Conservation (phyloP, 2,797 vertebrate species). For the Diplodus puntazzo region DNA sequence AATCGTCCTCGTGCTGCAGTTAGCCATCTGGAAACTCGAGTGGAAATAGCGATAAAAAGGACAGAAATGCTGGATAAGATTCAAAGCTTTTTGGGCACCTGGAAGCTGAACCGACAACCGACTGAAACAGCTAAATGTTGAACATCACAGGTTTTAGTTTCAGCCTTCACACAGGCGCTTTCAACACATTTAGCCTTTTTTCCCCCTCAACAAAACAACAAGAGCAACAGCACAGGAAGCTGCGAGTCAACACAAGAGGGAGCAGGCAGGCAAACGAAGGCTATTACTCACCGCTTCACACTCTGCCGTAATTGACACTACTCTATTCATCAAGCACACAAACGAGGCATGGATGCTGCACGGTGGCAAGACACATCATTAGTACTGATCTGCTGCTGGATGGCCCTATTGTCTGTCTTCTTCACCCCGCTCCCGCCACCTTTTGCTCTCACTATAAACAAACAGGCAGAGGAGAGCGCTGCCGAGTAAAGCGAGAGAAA, state of each 20-base stretch:
- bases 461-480: conserved; percentile 11
- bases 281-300: conserved; percentile 35
- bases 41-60: conserved; percentile 20
- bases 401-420: conserved; percentile 41
- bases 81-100: conserved; percentile 15
- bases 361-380: conserved; percentile 49
- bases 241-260: conserved; percentile 38
- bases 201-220: background rate
- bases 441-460: conserved; percentile 38
- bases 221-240: background rate
- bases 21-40: conserved; percentile 57
- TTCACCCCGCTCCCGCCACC: conserved; percentile 8
- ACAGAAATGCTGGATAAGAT: conserved; percentile 26
- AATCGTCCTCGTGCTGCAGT: conserved; percentile 23
- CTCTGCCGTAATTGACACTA: conserved; percentile 39
- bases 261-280: conserved; percentile 39
- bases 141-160: conserved; percentile 2
- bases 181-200: background rate
- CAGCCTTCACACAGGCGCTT: background rate
- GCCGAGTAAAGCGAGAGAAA: background rate
- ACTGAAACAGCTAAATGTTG: background rate
- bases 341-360: conserved; percentile 42
- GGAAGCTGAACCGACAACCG: background rate
- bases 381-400: conserved; percentile 52
- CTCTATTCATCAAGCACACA: conserved; percentile 60